Evolutionary conservation across 2,113 vertebrate genomes (phyloP).

Genomic region (Amphiprion percula): DNA sequence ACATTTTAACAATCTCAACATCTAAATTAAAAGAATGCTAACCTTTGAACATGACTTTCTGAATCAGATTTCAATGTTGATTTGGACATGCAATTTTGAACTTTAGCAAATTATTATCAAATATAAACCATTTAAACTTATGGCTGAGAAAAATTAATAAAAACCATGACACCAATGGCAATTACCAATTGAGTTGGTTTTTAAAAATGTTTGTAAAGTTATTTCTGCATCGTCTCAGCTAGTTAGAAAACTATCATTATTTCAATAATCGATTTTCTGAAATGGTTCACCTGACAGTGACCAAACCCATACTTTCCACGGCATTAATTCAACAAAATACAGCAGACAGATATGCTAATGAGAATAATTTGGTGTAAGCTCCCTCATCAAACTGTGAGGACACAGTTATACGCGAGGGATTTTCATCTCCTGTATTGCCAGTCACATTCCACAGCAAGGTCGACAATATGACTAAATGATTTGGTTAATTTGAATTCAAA

Average conservation of each 20-base stretch:
- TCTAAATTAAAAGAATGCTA: neutral
- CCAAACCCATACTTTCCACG: neutral
- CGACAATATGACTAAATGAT: conserved; percentile 64
- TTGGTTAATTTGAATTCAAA: conserved; percentile 75
- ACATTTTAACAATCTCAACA: neutral
- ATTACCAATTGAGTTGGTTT: neutral
- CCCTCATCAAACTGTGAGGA: conserved; percentile 1
- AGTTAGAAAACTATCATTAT: neutral
- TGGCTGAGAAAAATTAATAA: neutral
- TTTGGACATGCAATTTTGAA: neutral
- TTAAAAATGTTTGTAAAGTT: neutral
- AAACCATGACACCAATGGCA: neutral
- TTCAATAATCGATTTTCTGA: neutral
- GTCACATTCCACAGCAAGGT: conserved; percentile 45
- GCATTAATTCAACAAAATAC: conserved; percentile 28
- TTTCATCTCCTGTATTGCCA: conserved; percentile 34
- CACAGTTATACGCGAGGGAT: conserved; percentile 7
- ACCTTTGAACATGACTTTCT: neutral
- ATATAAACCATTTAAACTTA: neutral
- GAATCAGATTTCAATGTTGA: neutral
- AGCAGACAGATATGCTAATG: neutral
- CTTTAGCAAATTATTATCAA: neutral
- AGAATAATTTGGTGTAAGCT: conserved; percentile 9
- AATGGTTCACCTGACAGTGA: conserved; percentile 2
- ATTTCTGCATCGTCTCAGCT: neutral